Percentiles rank a stretch among this genome's conserved stretches.
Evolutionary conservation across 2,888 invertebrate genomes (phyloP).

Genomic region (Anodontia alba): DNA sequence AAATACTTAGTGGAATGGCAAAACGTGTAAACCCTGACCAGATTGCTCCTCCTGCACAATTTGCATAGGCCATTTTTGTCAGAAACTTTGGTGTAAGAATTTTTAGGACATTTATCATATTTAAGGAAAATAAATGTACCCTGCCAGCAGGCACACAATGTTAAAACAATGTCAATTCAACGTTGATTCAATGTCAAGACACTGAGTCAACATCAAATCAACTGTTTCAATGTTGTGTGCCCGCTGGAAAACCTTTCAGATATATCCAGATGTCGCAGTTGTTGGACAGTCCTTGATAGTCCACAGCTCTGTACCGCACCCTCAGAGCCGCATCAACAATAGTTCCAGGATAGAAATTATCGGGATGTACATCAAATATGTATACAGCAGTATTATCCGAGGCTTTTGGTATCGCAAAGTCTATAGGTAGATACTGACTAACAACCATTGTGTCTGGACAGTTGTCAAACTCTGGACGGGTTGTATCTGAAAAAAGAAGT

Average conservation of each 20-base stretch:
- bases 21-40: too few species aligned
- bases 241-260: neutral
- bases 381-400: slow-evolving; percentile 46
- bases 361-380: slow-evolving; percentile 22
- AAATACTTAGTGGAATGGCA: too few species aligned
- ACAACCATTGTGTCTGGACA: slow-evolving; percentile 39
- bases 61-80: too few species aligned
- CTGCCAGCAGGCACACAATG: too few species aligned
- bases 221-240: too few species aligned
- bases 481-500: slow-evolving; percentile 28
- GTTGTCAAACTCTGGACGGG: slow-evolving; percentile 26
- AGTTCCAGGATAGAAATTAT: slow-evolving; percentile 43
- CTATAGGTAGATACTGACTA: neutral
- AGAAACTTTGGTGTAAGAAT: too few species aligned
- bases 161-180: too few species aligned
- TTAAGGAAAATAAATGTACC: too few species aligned
- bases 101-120: too few species aligned
- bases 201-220: too few species aligned
- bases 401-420: slow-evolving; percentile 28
- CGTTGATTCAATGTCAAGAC: too few species aligned
- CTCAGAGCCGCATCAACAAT: neutral
- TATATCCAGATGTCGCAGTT: slow-evolving; percentile 4
- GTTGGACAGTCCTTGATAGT: slow-evolving; percentile 30
- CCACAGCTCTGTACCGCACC: slow-evolving; percentile 46
- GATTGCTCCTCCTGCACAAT: too few species aligned